Base-by-base conservation (phyloP, 2,113 vertebrate genomes). In the Rhinolophus ferrumequinum region DNA sequence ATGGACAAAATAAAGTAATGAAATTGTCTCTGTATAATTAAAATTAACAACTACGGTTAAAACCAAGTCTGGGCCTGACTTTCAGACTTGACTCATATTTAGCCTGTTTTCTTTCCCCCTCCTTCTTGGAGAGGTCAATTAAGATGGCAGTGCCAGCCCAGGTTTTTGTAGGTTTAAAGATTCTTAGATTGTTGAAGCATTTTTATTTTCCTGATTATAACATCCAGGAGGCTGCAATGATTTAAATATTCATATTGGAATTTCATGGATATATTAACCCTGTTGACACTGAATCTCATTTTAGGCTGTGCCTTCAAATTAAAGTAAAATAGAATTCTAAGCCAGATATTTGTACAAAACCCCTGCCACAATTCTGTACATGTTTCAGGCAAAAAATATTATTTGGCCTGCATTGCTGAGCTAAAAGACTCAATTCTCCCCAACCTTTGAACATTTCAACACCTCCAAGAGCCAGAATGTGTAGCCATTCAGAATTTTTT, bases 101-200 rank as follows among this genome's bases (percentile, higher is more conserved):
- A n/a, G 15, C 1, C 21, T 22, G 21, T 58, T 69, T 88, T 62
- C 5, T 35, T 80, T 44, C 13, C 3, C 30, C 0, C 5, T 21
- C 5, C 15, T 96, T 47, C 64, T 66, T 93, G 4, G 50, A 82
- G 18, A 38, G 4, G 5, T 79, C 26, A 80, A 10, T 62, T 93
- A 88, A 56, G 9, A 72, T 80, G 21, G 2, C 4, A 64, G 26
- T 44, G 41, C 13, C 77, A 95, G 30, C 0, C 24, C 13, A 91
- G 47, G 19, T 50, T 97, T 97, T 88, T 92, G 16, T 66, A 79
- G 11, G 18, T 97, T 96, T 88, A 88, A 96, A 84, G 30, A 87
- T n/a, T 85, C 50, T 93, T 90, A 72, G 7, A 38, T 15, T 54
- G 7, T 85, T 81, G 60, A 38, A 88, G 4, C 1, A 56, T 50